Evolutionary conservation across 2,113 vertebrate species (phyloP), one percentile per base, ranked within the genome.

Genomic region (Pseudopipra pipra): DNA sequence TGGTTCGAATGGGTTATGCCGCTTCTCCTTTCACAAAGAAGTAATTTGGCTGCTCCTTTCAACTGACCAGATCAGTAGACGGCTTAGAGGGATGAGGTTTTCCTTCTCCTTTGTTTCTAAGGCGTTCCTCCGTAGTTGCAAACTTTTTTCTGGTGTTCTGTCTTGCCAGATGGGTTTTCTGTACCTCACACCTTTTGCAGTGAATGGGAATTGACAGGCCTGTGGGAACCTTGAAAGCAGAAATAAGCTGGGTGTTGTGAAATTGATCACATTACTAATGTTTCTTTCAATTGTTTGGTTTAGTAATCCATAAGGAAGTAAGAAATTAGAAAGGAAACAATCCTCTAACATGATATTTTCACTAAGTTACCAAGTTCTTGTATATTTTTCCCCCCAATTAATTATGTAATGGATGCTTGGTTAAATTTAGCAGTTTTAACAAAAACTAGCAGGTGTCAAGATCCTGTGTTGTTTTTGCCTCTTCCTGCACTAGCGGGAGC

Each of bases 401-500:
- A 46, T 83, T 65, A 77, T 27, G 14, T 51, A 68, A 44, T 0
- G 2, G 56, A 33, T 70, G 8, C 16, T 85, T 87, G 9, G 7
- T 80, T 74, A 88, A 74, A 63, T 14, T n/a, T 65, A 24, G 66
- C 93, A 72, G 37, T 47, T 41, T 51, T 73, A 66, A 54, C 8
- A 70, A 55, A 87, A 90, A 1, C 2, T 41, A 47, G 35, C 28
- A 47, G 28, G 9, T 74, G 37, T 79, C 27, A 44, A 39, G 46
- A 35, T 24, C 10, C 5, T 19, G 35, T 54, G 11, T 75, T 1
- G 3, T 37, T 20, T 47, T 47, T 55, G 21, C 14, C 15, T 79
- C 12, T 72, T 74, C 13, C 37, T 0, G 3, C 10, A 0, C 20
- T 67, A 39, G 63, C 0, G 0, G 78, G 79, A 93, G 79, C 88